Evolutionary conservation across 2,797 vertebrate species (phyloP).

Genomic region (Protonibea diacanthus): DNA sequence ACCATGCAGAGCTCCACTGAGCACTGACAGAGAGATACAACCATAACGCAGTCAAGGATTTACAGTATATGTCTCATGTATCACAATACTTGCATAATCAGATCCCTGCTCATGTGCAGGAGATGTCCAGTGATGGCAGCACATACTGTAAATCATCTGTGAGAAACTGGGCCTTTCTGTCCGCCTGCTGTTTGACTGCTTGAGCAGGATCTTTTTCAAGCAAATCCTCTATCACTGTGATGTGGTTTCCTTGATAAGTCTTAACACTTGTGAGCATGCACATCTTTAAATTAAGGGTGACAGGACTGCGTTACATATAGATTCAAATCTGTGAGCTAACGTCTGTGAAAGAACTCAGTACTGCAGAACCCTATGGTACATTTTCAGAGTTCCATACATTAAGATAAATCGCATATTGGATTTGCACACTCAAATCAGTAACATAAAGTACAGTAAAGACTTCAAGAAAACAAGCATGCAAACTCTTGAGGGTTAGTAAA

Average conservation of each 20-base stretch:
- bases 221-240: constrained; percentile 3
- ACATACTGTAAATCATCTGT: constrained; percentile 37
- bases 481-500: background rate
- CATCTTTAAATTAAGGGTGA: background rate
- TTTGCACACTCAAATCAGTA: background rate
- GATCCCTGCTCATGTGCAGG: constrained; percentile 32
- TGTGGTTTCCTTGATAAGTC: background rate
- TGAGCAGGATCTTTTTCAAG: background rate
- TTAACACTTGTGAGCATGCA: background rate
- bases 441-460: background rate
- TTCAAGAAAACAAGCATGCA: background rate
- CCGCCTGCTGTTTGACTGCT: background rate
- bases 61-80: constrained; percentile 38
- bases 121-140: constrained; percentile 23
- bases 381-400: background rate
- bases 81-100: constrained; percentile 60
- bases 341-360: too few species aligned
- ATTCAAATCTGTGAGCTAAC: background rate
- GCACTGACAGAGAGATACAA: constrained; percentile 43
- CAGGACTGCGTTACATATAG: background rate
- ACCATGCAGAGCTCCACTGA: constrained; percentile 25
- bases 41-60: constrained; percentile 43
- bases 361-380: background rate
- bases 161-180: constrained; percentile 13
- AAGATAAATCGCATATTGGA: background rate